A percentile compares a stretch with the other conserved stretches of the same genome.
Conservation (phyloP, 2,888 invertebrate genomes). For the Hirudinaria manillensis region DNA sequence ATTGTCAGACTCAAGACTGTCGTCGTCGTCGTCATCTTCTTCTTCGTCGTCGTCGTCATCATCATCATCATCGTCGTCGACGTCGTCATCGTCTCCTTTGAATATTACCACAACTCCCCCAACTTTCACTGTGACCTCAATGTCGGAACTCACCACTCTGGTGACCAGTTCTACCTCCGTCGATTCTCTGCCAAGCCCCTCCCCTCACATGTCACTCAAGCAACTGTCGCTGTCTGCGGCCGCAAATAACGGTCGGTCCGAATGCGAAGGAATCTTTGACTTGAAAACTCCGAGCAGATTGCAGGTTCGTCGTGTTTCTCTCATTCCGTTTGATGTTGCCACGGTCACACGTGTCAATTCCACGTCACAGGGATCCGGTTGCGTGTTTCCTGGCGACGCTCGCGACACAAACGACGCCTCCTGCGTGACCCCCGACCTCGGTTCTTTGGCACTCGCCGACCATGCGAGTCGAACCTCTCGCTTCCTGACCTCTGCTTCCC, state of each 20-base stretch:
- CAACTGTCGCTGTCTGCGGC: conserved; percentile 17
- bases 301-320: no score
- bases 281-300: neutral
- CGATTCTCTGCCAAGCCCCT: neutral
- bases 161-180: neutral
- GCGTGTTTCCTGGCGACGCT: no score
- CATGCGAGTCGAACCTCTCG: neutral
- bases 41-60: conserved; percentile 25
- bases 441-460: neutral
- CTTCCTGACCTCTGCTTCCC: neutral
- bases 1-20: neutral
- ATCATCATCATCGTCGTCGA: conserved; percentile 12
- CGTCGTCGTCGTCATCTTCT: conserved; percentile 17
- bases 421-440: neutral
- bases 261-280: neutral
- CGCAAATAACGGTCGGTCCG: neutral
- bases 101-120: neutral
- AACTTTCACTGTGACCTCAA: neutral
- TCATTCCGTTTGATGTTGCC: no score
- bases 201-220: conserved; percentile 17
- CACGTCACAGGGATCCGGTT: no score
- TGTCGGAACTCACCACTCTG: neutral
- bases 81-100: conserved; percentile 1
- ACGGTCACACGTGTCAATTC: no score
- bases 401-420: no score